phyloP scores from a whole-genome alignment of 2,888 invertebrate species.

The Beris morrisii region DNA sequence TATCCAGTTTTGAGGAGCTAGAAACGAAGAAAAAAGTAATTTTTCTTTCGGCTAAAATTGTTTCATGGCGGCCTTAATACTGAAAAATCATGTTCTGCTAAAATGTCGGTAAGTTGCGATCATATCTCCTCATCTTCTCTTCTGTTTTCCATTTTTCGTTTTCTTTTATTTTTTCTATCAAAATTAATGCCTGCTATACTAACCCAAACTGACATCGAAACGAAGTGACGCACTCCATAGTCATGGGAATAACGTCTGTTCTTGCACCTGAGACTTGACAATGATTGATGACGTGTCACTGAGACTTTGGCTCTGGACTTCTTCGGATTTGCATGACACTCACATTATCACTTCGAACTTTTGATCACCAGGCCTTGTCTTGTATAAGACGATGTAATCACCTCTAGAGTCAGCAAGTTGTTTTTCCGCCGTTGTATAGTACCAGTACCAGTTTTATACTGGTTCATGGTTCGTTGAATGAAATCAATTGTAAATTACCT shows the following conservation, averaged over 20 bases:
- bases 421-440: too few species aligned
- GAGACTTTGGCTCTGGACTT: too few species aligned
- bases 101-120: constrained; percentile 21
- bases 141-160: constrained; percentile 6
- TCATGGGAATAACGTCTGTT: constrained; percentile 26
- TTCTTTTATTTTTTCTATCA: constrained; percentile 16
- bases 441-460: too few species aligned
- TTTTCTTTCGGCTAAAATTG: constrained; percentile 7
- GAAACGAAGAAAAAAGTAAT: constrained; percentile 15
- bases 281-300: constrained; percentile 33
- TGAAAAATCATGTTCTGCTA: constrained; percentile 28
- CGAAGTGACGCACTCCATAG: constrained; percentile 10
- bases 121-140: constrained; percentile 27
- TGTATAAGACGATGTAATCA: too few species aligned
- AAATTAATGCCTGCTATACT: not conserved
- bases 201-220: constrained; percentile 8
- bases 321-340: constrained; percentile 15
- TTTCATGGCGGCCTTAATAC: constrained; percentile 1
- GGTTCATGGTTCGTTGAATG: too few species aligned
- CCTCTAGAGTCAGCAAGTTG: too few species aligned
- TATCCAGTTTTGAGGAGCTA: constrained; percentile 13
- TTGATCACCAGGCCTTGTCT: too few species aligned
- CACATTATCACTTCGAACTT: constrained; percentile 10
- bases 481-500: too few species aligned
- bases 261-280: constrained; percentile 33